Evolutionary conservation across 2,113 vertebrate genomes (phyloP).

Genomic region (Oreochromis niloticus): DNA sequence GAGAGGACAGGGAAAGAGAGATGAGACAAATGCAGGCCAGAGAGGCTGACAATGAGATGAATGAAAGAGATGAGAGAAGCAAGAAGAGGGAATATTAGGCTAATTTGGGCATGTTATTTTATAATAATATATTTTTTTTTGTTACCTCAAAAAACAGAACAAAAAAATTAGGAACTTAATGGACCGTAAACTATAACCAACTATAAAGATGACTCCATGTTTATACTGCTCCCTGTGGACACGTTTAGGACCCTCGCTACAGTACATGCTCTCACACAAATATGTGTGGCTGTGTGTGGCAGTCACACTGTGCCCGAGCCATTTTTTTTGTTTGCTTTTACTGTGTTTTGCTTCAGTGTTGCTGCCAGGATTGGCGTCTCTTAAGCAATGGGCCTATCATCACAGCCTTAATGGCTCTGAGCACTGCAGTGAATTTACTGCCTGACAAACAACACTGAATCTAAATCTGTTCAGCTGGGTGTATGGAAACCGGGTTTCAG

Average conservation of each 20-base stretch:
- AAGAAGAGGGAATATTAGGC: background rate
- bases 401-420: constrained; percentile 39
- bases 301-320: background rate
- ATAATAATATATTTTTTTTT: background rate
- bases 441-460: constrained; percentile 40
- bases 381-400: constrained; percentile 42
- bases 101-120: background rate
- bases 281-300: background rate
- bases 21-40: constrained; percentile 24
- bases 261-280: background rate
- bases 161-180: background rate
- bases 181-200: background rate
- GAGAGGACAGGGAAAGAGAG: background rate
- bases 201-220: constrained; percentile 60
- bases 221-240: constrained; percentile 51
- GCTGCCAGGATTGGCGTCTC: constrained; percentile 41
- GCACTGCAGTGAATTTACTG: constrained; percentile 36
- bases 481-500: background rate
- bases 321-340: constrained; percentile 12
- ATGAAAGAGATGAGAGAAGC: background rate
- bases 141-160: background rate
- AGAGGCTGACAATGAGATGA: background rate
- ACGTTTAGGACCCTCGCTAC: constrained; percentile 56
- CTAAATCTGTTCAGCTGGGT: constrained; percentile 39
- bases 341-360: constrained; percentile 33